These are phyloP conservation scores for Zalophus californianus DNA, from an alignment of 2,797 vertebrate genomes.

Conservation along the genomic window DNA sequence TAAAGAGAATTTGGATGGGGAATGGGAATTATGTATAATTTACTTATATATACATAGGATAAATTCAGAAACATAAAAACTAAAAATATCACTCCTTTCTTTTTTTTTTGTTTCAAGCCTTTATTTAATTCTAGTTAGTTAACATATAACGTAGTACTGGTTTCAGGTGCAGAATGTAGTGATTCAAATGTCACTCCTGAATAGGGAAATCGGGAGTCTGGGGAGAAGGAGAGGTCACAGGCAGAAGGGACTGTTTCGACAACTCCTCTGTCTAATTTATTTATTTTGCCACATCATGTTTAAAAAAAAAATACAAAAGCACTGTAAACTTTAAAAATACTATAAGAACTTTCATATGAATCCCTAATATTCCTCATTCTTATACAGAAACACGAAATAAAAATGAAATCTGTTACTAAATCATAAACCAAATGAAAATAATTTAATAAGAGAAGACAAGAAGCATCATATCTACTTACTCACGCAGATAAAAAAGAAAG, in stretches of 20 bases:
- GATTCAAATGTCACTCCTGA: not conserved
- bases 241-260: not conserved
- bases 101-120: not conserved
- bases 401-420: conserved; percentile 38
- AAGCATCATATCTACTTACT: not conserved
- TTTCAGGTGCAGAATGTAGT: not conserved
- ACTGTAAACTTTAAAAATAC: not conserved
- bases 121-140: not conserved
- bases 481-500: not conserved
- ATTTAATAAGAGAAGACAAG: not conserved
- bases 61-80: not conserved
- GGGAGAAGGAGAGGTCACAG: not conserved
- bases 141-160: not conserved
- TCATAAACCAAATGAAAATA: conserved; percentile 42
- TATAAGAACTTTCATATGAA: not conserved
- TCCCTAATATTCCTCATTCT: not conserved
- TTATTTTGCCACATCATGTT: conserved; percentile 40
- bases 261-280: not conserved
- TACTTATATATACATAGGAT: not conserved
- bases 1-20: not conserved
- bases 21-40: not conserved
- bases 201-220: not conserved
- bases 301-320: not conserved
- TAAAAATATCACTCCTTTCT: not conserved
- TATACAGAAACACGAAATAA: conserved; percentile 43